phyloP scores from a whole-genome alignment of 2,888 invertebrate species.

The Isotomurus palustris region DNA sequence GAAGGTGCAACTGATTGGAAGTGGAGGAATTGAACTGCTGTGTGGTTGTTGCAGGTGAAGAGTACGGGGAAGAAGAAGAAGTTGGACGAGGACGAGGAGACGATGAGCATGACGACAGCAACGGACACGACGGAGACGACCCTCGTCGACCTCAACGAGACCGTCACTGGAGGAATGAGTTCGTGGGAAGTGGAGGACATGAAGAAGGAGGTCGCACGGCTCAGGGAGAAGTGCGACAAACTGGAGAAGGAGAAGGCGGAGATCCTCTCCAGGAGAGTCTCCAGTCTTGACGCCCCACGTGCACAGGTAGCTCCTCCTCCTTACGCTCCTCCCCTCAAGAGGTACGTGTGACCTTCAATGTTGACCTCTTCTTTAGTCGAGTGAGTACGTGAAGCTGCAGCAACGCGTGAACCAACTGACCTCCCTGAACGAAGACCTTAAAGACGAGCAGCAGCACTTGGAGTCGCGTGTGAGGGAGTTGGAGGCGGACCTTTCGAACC shows the following conservation, averaged over 20 bases:
- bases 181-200: slow-evolving; percentile 45
- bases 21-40: not conserved
- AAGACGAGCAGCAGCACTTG: slow-evolving; percentile 72
- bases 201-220: slow-evolving; percentile 42
- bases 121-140: slow-evolving; percentile 68
- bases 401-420: slow-evolving; percentile 81
- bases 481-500: slow-evolving; percentile 61
- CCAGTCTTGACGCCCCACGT: slow-evolving; percentile 44
- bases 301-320: slow-evolving; percentile 34
- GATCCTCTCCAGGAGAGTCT: slow-evolving; percentile 55
- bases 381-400: slow-evolving; percentile 63
- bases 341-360: too few species aligned
- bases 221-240: slow-evolving; percentile 60
- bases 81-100: slow-evolving; percentile 55
- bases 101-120: slow-evolving; percentile 50
- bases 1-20: too few species aligned
- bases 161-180: slow-evolving; percentile 35
- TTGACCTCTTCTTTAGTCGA: slow-evolving; percentile 28
- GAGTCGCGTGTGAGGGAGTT: slow-evolving; percentile 67
- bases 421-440: slow-evolving; percentile 60
- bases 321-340: too few species aligned
- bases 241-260: slow-evolving; percentile 85
- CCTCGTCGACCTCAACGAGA: slow-evolving; percentile 53
- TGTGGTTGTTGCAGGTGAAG: slow-evolving; percentile 42
- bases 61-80: slow-evolving; percentile 43